These are phyloP conservation scores for Peromyscus leucopus DNA, from an alignment of 2,113 vertebrate genomes.

Conservation along the genomic window DNA sequence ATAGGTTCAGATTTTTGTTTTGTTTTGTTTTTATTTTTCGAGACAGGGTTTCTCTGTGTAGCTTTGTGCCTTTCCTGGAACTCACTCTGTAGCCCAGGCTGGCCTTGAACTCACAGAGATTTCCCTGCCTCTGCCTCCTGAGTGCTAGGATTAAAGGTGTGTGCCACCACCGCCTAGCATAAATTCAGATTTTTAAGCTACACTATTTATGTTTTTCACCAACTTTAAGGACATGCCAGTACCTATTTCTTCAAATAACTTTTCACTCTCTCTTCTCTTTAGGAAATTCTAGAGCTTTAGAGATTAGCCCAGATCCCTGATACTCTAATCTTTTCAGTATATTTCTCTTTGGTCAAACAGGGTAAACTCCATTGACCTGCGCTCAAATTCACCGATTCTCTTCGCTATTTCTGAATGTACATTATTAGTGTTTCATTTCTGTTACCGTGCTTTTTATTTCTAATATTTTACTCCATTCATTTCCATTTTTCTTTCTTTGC, in stretches of 20 bases:
- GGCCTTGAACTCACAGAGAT: too few relatives aligned
- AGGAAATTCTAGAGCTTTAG: neutral
- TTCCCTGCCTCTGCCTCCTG: too few relatives aligned
- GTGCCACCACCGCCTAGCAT: too few relatives aligned
- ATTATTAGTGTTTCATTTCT: neutral
- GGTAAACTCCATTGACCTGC: neutral
- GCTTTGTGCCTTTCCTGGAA: too few relatives aligned
- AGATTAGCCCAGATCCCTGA: neutral
- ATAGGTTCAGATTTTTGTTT: neutral
- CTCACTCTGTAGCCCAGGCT: too few relatives aligned
- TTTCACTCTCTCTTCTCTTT: constrained; percentile 26
- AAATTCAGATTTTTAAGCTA: constrained; percentile 12
- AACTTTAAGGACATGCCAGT: neutral
- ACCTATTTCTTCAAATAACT: constrained; percentile 19
- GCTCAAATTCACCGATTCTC: neutral
- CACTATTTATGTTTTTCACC: neutral
- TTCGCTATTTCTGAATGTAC: neutral
- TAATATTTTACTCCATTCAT: neutral
- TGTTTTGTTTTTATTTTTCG: too few relatives aligned
- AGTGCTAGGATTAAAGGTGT: too few relatives aligned
- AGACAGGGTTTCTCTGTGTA: too few relatives aligned
- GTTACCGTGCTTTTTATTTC: neutral
- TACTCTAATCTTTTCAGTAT: neutral
- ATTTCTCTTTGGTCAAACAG: neutral
- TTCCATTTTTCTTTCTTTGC: neutral